These are phyloP conservation scores for Entomobrya proxima DNA, from an alignment of 2,888 invertebrate species.

Conservation along the genomic window DNA sequence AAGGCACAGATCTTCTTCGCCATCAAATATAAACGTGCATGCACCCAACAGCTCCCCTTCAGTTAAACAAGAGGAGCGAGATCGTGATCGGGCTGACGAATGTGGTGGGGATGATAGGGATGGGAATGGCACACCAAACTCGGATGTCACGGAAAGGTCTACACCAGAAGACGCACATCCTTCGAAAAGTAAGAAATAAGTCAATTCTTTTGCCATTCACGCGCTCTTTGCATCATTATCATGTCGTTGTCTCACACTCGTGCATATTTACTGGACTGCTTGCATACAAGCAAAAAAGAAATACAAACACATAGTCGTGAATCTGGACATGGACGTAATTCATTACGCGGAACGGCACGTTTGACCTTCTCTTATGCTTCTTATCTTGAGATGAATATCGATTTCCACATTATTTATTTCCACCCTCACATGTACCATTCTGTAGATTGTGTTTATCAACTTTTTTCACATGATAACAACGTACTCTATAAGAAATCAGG, in stretches of 20 bases:
- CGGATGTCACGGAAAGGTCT: slow-evolving; percentile 79
- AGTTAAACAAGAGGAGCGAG: slow-evolving; percentile 64
- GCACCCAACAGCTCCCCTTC: slow-evolving; percentile 67
- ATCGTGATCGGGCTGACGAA: slow-evolving; percentile 71
- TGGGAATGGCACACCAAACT: slow-evolving; percentile 78
- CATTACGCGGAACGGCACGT: background rate
- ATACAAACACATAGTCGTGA: too few relatives aligned
- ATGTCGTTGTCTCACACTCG: slow-evolving; percentile 13
- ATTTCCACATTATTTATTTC: slow-evolving; percentile 7
- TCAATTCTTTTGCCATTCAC: slow-evolving; percentile 26
- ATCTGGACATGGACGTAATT: too few relatives aligned
- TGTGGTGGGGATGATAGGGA: slow-evolving; percentile 76
- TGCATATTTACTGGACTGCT: background rate
- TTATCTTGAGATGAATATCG: slow-evolving; percentile 24
- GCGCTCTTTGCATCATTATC: background rate
- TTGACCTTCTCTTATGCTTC: slow-evolving; percentile 24
- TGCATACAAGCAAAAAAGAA: background rate
- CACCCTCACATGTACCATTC: background rate
- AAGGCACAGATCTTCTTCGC: slow-evolving; percentile 70
- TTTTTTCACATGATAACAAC: background rate
- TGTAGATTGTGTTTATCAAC: background rate
- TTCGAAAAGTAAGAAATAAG: slow-evolving; percentile 71
- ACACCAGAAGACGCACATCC: slow-evolving; percentile 78
- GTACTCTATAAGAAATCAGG: too few relatives aligned
- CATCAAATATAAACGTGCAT: slow-evolving; percentile 64